Evolutionary conservation across 2,797 vertebrate genomes (phyloP), one percentile per base, ranked within the genome.

Genomic region (Cryptoprocta ferox): DNA sequence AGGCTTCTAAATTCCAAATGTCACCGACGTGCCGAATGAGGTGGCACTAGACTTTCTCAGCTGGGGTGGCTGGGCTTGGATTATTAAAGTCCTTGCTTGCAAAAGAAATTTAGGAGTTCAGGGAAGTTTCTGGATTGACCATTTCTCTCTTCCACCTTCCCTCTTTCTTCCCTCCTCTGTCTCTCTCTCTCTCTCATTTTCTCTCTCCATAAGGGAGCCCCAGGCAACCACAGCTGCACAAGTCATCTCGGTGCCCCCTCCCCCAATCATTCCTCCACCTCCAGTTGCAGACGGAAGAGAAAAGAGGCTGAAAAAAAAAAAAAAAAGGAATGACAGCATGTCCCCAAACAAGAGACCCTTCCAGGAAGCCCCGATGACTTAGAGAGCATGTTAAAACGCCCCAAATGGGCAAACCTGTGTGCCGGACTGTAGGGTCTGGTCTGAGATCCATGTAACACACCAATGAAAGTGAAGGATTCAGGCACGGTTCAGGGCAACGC

Each of bases 11-110:
- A 84, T 91, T 78, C 82, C 50, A 73, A 81, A 78, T 96, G 95
- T 95, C 95, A 96, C 95, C 6, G 10, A 82, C 53, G 65, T 61
- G 80, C 89, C 3, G 42, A 68, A 92, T 73, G 94, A 91, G 63
- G 88, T 92, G 96, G 95, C 48, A 26, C n/a, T 75, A 0, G 32
- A 18, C 59, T 66, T 73, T 96, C 88, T 82, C 35, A 1, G 93
- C 65, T 1, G 14, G 50, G 86, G 70, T 45, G 50, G 42, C 82
- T 50, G 86, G 19, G 59, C 71, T 84, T 66, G 87, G 78, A n/a
- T 96, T 95, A 96, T 95, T 96, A 91, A 97, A 93, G 42, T 88
- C 66, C 16, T 63, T 28, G 1, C 82, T 97, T 92, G 79, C 26
- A 28, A 97, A 86, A 94, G 79, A 92, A 90, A 96, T 93, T 53